Base-by-base conservation (phyloP, 1,140 invertebrate genomes). In the Nephotettix cincticeps region DNA sequence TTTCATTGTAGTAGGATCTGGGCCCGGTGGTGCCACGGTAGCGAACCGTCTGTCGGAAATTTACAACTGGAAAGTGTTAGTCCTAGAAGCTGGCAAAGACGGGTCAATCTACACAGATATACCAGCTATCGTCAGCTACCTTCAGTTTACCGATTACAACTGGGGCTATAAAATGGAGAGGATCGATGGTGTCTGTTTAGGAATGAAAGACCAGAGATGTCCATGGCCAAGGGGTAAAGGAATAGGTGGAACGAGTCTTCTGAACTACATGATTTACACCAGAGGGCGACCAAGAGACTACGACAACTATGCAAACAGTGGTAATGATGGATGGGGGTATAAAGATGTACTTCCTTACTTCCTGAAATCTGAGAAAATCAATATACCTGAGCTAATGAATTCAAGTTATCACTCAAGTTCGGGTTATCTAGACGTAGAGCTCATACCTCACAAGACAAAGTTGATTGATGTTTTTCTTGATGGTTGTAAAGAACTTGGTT, bases 321-420 rank as follows among this genome's bases (percentile, higher is more conserved):
- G 95, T 0, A 97, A 96, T 76, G 80, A 82, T 1, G 93, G 93
- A 0, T 98, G 96, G 96, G 88, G 89, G 23, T 98, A 93, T 78
- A 80, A 88, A 0, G 89, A 95, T 65, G 84, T 96, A 0, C 77
- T 95, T 9, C 91, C 89, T 0, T 96, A 95, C 79, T 96, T 96
- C 76, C 86, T 86, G 28, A 94, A 93, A 78, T 90, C 89, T 0
- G 93, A 95, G 81, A 89, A 90, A 71, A 84, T 83, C 70, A 80
- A 78, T 11, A 76, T 80, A 13, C 79, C 75, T 21, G 66, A 78
- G 67, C 71, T 81, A 19, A 74, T 76, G 56, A 66, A 83, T 61
- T 88, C 87, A 1, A 81, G 82, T 0, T 91, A 86, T 78, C 91
- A 92, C 74, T 87, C 88, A 0, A 82, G 76, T 58, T 81, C 84